A percentile compares a stretch with the other conserved stretches of the same genome.
These are phyloP conservation scores for Bambusicola thoracicus DNA, from an alignment of 2,113 vertebrate genomes.

Conservation along the genomic window DNA sequence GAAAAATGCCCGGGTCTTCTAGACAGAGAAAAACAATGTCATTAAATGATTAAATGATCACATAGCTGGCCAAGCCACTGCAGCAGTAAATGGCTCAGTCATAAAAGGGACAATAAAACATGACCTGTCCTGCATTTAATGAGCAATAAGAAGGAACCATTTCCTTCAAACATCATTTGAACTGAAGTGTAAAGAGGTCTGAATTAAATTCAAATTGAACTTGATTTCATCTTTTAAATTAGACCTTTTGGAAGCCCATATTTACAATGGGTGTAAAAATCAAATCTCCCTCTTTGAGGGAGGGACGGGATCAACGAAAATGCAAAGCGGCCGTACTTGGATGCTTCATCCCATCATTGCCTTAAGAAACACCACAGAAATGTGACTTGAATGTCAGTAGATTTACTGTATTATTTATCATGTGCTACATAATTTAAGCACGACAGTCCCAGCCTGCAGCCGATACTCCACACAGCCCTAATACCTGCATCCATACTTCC, in stretches of 20 bases:
- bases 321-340: neutral
- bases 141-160: conserved; percentile 53
- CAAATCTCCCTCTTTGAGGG: neutral
- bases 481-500: accelerated
- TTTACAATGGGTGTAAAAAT: conserved; percentile 31
- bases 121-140: conserved; percentile 49
- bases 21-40: conserved; percentile 39
- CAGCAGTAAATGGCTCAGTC: conserved; percentile 33
- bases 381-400: conserved; percentile 41
- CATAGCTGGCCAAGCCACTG: neutral
- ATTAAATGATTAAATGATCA: conserved; percentile 50
- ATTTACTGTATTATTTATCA: conserved; percentile 52
- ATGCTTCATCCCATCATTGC: neutral
- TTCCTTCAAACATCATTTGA: conserved; percentile 48
- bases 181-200: conserved; percentile 25
- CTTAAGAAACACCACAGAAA: conserved; percentile 42
- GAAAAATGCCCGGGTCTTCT: conserved; percentile 19
- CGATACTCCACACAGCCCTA: neutral
- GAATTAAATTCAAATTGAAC: conserved; percentile 57
- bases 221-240: conserved; percentile 54
- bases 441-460: conserved; percentile 16
- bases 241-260: conserved; percentile 14
- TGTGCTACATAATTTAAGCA: neutral
- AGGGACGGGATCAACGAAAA: neutral
- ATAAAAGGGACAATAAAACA: conserved; percentile 66